A percentile compares a stretch with the other conserved stretches of the same genome.
phyloP scores from a whole-genome alignment of 2,113 vertebrate species.

The Pogona vitticeps region DNA sequence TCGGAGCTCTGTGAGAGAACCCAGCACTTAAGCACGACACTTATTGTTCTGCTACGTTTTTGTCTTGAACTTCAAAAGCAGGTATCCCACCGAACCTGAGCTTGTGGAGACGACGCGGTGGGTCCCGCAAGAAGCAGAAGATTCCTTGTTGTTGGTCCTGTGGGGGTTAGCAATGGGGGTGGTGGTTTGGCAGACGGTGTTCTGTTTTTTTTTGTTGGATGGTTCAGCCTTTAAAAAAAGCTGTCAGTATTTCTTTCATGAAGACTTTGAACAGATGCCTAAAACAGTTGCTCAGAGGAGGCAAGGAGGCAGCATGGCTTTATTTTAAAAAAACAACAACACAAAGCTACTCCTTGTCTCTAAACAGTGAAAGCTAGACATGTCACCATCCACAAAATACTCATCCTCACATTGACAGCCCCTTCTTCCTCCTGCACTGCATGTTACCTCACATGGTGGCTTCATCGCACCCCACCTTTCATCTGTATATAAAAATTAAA shows the following conservation, averaged over 20 bases:
- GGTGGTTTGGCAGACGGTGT: constrained; percentile 32
- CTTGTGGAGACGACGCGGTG: constrained; percentile 15
- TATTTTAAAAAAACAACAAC: no score
- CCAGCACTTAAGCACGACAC: background rate
- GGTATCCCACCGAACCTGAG: constrained; percentile 54
- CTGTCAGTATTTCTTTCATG: constrained; percentile 59
- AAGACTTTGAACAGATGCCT: constrained; percentile 72
- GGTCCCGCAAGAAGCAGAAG: background rate
- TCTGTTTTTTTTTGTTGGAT: constrained; percentile 69
- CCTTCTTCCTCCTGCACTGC: constrained; percentile 54
- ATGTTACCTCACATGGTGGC: constrained; percentile 71
- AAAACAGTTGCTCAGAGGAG: constrained; percentile 72
- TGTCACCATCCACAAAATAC: constrained; percentile 54
- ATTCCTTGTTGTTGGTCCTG: constrained; percentile 54
- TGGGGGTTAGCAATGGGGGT: constrained; percentile 48
- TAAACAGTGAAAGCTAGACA: constrained; percentile 63
- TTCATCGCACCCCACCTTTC: constrained; percentile 77
- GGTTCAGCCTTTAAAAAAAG: constrained; percentile 65
- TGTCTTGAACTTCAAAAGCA: constrained; percentile 41
- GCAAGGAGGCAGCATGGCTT: constrained; percentile 27
- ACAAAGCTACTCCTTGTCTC: constrained; percentile 31
- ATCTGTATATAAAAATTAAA: constrained; percentile 89
- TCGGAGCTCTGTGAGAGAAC: background rate
- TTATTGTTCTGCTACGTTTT: constrained; percentile 8
- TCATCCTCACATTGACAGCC: constrained; percentile 53